Base-by-base conservation (phyloP, 2,888 invertebrate genomes). In the Ennomos quercinarius region DNA sequence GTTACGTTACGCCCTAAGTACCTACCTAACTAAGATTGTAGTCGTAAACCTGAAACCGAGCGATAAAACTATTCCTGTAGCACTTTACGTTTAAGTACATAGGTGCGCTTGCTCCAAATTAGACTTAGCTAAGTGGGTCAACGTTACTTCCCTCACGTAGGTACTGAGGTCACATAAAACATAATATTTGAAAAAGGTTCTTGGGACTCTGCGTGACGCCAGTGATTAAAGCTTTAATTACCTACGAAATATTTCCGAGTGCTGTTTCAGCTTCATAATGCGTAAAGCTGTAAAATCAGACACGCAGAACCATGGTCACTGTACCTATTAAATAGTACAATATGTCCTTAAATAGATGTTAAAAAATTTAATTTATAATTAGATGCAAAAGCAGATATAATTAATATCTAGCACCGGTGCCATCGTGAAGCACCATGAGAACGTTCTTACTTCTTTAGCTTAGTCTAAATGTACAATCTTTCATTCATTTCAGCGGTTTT, bases 271-370 rank as follows among this genome's bases (percentile, higher is more conserved):
- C 42, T 37, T 41, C 34, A 27, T 59, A 49, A 45, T 59, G 44
- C 41, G 53, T 59, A 49, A 54, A 44, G 34, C 59, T 54, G 50
- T 54, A 59, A 59, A 59, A 54, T 50, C 44, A 59, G 37, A 45
- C 59, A 54, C 53, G 49, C 54, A 54, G 45, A 59, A 54, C 54
- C 59, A 59, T 54, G 59, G 59, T 50, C 54, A 54, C 39, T 50
- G 11, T 38, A 37, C 8, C 44, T 42, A 51, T 27, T 27, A 6
- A 27, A 27, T 27, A 27, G 27, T 27, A 27, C 27, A 27, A 27
- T 27, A 4, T 27, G 27, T 27, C 27, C 27, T 27, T 27, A 27
- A 27, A 27, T 27, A 27, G 27, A 5, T 27, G 27, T 4, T 27
- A 27, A 27, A 27, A 27, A 4, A 27, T 27, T 17, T 2, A 17